These are phyloP conservation scores for Chaetodon trifascialis DNA, from an alignment of 2,113 vertebrate species.

Conservation along the genomic window DNA sequence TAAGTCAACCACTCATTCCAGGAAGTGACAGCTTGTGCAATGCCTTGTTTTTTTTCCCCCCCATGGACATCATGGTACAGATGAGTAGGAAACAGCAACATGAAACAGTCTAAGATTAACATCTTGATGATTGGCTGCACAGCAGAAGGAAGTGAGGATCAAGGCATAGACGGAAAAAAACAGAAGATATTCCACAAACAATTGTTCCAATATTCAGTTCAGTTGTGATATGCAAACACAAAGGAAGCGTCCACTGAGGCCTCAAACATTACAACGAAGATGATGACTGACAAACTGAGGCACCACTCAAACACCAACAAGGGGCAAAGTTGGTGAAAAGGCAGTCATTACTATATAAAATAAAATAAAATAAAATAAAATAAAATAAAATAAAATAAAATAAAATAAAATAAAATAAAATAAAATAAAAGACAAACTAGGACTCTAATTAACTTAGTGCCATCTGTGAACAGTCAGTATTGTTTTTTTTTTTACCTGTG, in stretches of 20 bases:
- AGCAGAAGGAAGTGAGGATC: slow-evolving; percentile 1
- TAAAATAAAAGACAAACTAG: neutral
- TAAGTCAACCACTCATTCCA: slow-evolving; percentile 77
- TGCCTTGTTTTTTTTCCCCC: slow-evolving; percentile 16
- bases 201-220: neutral
- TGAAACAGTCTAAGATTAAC: slow-evolving; percentile 51
- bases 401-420: too few species aligned
- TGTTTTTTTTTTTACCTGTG: neutral
- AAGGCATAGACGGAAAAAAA: neutral
- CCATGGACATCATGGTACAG: slow-evolving; percentile 10
- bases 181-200: accelerated
- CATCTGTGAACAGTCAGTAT: too few species aligned
- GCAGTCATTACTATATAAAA: too few species aligned
- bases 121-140: slow-evolving; percentile 4
- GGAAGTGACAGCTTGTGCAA: slow-evolving; percentile 70
- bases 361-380: too few species aligned
- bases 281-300: neutral
- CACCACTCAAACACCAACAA: too few species aligned
- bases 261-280: neutral
- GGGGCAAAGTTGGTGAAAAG: too few species aligned
- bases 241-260: neutral
- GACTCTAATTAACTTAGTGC: neutral
- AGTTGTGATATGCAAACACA: neutral
- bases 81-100: slow-evolving; percentile 38
- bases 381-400: neutral